Evolutionary conservation across 2,888 invertebrate genomes (phyloP).

Genomic region (Pollenia amentaria): DNA sequence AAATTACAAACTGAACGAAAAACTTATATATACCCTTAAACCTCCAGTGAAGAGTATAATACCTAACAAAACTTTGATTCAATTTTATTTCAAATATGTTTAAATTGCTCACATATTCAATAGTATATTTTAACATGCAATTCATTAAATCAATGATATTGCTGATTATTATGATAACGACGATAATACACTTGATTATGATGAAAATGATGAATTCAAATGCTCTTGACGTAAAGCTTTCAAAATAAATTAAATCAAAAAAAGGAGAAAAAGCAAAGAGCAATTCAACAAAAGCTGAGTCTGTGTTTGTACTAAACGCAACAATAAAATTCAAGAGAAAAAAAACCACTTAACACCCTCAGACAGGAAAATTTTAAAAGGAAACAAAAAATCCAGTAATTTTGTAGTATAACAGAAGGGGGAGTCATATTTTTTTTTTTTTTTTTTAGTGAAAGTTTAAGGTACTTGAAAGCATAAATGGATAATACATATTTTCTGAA

Average conservation of each 20-base stretch:
- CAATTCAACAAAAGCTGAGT: constrained; percentile 42
- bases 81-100: constrained; percentile 56
- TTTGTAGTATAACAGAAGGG: constrained; percentile 11
- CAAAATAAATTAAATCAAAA: neutral
- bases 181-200: constrained; percentile 9
- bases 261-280: constrained; percentile 3
- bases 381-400: neutral
- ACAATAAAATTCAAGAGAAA: neutral
- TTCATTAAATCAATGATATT: constrained; percentile 50
- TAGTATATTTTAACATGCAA: constrained; percentile 35
- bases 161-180: neutral
- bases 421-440: neutral
- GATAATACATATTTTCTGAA: no score
- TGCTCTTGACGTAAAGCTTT: neutral
- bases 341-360: constrained; percentile 35
- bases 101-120: constrained; percentile 54
- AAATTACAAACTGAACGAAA: no score
- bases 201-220: constrained; percentile 20
- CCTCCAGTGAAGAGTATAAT: no score
- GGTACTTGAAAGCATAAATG: no score
- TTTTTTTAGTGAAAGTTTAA: no score
- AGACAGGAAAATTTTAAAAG: constrained; percentile 11
- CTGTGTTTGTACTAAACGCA: neutral
- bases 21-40: no score
- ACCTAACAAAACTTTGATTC: constrained; percentile 52